Conservation (phyloP, 2,113 vertebrate genomes). For the Eulemur rufifrons region DNA sequence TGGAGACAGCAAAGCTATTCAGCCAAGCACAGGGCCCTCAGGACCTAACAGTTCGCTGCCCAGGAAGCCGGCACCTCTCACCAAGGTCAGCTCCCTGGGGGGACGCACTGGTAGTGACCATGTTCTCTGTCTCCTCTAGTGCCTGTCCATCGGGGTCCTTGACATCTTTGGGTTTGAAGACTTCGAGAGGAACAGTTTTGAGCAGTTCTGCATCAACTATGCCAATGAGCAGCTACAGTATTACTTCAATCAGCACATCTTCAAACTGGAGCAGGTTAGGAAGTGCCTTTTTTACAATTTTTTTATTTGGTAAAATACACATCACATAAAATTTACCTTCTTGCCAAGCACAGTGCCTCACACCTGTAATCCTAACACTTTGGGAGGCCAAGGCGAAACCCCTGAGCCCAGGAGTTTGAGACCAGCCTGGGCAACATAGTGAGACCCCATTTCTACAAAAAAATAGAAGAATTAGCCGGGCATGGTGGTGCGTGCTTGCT, state of each 20-base stretch:
- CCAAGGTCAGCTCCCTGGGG: accelerated
- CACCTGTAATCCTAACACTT: no score
- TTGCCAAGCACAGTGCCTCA: background rate
- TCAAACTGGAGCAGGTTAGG: slow-evolving; percentile 95
- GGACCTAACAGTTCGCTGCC: background rate
- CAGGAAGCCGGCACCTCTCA: background rate
- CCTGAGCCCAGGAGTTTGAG: no score
- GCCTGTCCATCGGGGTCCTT: slow-evolving; percentile 96
- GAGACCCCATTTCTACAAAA: no score
- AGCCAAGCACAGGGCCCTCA: background rate
- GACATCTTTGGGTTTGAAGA: slow-evolving; percentile 99
- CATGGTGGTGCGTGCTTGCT: no score
- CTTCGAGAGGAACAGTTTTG: slow-evolving; percentile 97
- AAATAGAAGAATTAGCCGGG: no score
- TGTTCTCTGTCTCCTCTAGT: slow-evolving; percentile 80
- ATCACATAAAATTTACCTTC: background rate
- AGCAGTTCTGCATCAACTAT: slow-evolving; percentile 99
- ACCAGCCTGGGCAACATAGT: no score
- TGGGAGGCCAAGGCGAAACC: no score
- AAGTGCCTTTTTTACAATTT: no score
- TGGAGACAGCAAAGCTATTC: background rate
- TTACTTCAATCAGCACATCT: slow-evolving; percentile 99
- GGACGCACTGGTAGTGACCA: accelerated
- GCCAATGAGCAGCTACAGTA: slow-evolving; percentile 99
- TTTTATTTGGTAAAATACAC: background rate